phyloP scores from a whole-genome alignment of 1,140 invertebrate genomes.

The Drosophila prosaltans region DNA sequence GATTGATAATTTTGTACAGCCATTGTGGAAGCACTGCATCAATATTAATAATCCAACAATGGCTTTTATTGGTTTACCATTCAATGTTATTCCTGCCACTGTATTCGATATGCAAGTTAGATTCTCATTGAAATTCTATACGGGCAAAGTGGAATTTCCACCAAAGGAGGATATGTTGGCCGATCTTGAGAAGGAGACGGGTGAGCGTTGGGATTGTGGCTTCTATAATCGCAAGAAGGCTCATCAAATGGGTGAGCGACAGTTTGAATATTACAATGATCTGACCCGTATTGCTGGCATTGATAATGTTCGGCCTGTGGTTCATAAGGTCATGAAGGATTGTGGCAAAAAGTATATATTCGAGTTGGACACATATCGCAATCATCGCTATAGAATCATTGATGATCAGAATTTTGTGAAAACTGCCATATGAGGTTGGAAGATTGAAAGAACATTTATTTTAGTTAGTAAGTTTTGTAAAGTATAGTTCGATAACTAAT shows the following conservation, averaged over 20 bases:
- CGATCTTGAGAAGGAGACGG: slow-evolving; percentile 87
- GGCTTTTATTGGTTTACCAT: slow-evolving; percentile 92
- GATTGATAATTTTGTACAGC: slow-evolving; percentile 91
- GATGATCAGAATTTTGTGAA: slow-evolving; percentile 86
- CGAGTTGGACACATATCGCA: slow-evolving; percentile 86
- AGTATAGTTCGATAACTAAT: no score
- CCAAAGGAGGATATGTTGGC: slow-evolving; percentile 87
- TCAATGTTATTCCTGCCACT: slow-evolving; percentile 91
- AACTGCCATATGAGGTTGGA: slow-evolving; percentile 24
- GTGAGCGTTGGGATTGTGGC: slow-evolving; percentile 84
- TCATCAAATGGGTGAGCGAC: slow-evolving; percentile 90
- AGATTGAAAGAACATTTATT: neutral
- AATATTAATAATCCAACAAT: slow-evolving; percentile 91
- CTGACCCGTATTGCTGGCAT: slow-evolving; percentile 87
- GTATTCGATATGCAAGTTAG: slow-evolving; percentile 93
- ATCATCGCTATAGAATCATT: slow-evolving; percentile 86
- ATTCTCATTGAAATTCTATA: slow-evolving; percentile 88
- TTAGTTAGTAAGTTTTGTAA: neutral
- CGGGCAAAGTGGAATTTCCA: slow-evolving; percentile 87
- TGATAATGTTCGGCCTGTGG: slow-evolving; percentile 86
- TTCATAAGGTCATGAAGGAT: slow-evolving; percentile 88
- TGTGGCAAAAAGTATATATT: slow-evolving; percentile 87
- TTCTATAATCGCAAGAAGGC: slow-evolving; percentile 86
- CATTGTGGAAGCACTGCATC: slow-evolving; percentile 94
- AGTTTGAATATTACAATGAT: slow-evolving; percentile 89